These are phyloP conservation scores for Elanoides forficatus DNA, from an alignment of 2,113 vertebrate genomes.

Conservation along the genomic window DNA sequence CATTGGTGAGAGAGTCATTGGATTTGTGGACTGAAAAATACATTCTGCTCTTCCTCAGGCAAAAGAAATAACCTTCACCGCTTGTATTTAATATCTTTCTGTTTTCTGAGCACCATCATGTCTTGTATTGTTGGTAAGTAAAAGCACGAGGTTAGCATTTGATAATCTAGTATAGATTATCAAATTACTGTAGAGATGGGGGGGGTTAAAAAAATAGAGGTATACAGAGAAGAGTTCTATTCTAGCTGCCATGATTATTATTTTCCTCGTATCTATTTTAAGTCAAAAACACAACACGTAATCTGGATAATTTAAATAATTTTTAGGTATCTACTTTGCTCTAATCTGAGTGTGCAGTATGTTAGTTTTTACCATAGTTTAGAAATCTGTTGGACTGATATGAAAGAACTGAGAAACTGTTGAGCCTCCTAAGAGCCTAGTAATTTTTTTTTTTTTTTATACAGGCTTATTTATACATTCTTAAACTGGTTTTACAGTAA, in stretches of 20 bases:
- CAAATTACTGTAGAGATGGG: background rate
- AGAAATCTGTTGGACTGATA: background rate
- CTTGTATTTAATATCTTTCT: background rate
- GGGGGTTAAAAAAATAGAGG: rapidly evolving
- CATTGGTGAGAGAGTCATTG: background rate
- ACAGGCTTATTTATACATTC: background rate
- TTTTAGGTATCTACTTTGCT: background rate
- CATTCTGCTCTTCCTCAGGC: background rate
- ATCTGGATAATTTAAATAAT: background rate
- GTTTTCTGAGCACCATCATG: background rate
- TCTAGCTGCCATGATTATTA: background rate
- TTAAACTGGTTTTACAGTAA: constrained; percentile 30
- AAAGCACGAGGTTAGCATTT: background rate
- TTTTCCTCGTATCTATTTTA: background rate
- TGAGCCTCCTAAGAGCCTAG: background rate
- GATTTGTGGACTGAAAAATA: background rate
- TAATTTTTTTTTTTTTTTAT: background rate
- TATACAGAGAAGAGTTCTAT: background rate
- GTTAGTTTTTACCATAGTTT: background rate
- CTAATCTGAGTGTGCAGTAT: background rate
- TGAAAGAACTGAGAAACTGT: background rate
- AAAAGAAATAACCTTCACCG: background rate
- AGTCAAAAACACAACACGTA: background rate
- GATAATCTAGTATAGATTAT: background rate
- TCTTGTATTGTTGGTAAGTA: background rate